phyloP scores from a whole-genome alignment of 64 coral and sea anemone species.

The Anthopleura sola region DNA sequence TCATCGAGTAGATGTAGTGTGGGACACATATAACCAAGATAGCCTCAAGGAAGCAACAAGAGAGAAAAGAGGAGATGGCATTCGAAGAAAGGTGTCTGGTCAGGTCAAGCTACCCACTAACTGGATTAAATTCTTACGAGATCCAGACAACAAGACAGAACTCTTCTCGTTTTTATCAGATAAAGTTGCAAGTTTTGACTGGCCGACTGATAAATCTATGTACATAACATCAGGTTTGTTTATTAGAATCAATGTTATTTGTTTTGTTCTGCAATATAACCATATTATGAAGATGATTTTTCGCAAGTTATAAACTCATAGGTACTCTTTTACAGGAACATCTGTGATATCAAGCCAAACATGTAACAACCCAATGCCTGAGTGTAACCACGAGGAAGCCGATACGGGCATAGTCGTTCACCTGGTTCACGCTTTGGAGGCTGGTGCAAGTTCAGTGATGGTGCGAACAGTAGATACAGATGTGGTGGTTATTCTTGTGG shows the following conservation, averaged over 20 bases:
- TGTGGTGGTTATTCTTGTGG: constrained; percentile 49
- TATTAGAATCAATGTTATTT: background rate
- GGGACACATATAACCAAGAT: constrained; percentile 34
- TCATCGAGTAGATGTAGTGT: constrained; percentile 37
- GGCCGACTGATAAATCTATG: constrained; percentile 15
- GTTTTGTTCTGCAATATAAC: background rate
- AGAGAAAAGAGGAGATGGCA: constrained; percentile 47
- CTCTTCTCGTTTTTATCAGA: constrained; percentile 40
- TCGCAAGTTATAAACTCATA: no score
- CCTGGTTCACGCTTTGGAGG: constrained; percentile 22
- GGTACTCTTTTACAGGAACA: constrained; percentile 13
- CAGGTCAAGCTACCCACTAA: constrained; percentile 49
- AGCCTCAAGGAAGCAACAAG: constrained; percentile 53
- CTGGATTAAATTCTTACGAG: constrained; percentile 50
- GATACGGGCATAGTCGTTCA: constrained; percentile 50
- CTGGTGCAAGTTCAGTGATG: constrained; percentile 29
- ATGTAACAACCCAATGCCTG: constrained; percentile 21
- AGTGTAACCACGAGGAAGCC: constrained; percentile 58
- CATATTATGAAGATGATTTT: no score
- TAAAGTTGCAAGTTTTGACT: constrained; percentile 38
- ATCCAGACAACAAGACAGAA: constrained; percentile 42
- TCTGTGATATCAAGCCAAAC: constrained; percentile 42
- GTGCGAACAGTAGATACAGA: constrained; percentile 58
- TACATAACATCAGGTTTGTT: constrained; percentile 65
- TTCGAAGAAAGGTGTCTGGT: constrained; percentile 51